Percentiles rank a stretch among this genome's conserved stretches.
These are phyloP conservation scores for Spinibarbus caldwelli DNA, from an alignment of 2,797 vertebrate genomes.

Conservation along the genomic window DNA sequence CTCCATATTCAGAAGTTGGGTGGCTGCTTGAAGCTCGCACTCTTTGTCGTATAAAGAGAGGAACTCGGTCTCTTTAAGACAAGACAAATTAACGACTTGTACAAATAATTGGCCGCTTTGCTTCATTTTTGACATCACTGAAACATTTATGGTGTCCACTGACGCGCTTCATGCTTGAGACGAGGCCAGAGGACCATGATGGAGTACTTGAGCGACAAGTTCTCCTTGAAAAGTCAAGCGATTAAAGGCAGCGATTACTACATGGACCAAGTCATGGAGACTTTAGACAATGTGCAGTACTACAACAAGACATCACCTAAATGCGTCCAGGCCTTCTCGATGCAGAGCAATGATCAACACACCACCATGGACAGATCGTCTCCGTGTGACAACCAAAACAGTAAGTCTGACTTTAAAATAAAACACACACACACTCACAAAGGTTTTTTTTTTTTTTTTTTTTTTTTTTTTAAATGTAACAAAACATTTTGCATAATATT, in stretches of 20 bases:
- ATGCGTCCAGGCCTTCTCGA: conserved; percentile 88
- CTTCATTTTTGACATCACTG: conserved; percentile 47
- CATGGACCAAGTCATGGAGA: conserved; percentile 97
- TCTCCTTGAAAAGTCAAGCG: conserved; percentile 86
- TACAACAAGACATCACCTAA: conserved; percentile 90
- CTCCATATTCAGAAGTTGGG: conserved; percentile 85
- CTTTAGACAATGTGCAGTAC: conserved; percentile 92
- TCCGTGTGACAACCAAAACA: conserved; percentile 84
- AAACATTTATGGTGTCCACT: conserved; percentile 63
- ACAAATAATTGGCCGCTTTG: conserved; percentile 63
- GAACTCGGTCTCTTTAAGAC: conserved; percentile 78
- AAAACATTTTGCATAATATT: background rate
- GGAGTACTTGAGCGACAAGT: conserved; percentile 98
- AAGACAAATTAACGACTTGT: conserved; percentile 78
- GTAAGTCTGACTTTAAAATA: conserved; percentile 74
- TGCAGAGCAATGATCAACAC: conserved; percentile 85
- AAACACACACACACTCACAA: too few species aligned
- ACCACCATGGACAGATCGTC: conserved; percentile 85
- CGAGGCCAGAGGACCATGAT: conserved; percentile 80
- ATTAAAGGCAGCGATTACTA: conserved; percentile 93
- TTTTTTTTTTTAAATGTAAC: background rate
- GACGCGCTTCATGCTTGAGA: conserved; percentile 40
- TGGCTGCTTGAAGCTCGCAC: conserved; percentile 79
- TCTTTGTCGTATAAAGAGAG: conserved; percentile 88
- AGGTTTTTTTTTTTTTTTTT: too few species aligned